phyloP scores from a whole-genome alignment of 2,797 vertebrate genomes.

The Muraenolepis orangiensis region DNA sequence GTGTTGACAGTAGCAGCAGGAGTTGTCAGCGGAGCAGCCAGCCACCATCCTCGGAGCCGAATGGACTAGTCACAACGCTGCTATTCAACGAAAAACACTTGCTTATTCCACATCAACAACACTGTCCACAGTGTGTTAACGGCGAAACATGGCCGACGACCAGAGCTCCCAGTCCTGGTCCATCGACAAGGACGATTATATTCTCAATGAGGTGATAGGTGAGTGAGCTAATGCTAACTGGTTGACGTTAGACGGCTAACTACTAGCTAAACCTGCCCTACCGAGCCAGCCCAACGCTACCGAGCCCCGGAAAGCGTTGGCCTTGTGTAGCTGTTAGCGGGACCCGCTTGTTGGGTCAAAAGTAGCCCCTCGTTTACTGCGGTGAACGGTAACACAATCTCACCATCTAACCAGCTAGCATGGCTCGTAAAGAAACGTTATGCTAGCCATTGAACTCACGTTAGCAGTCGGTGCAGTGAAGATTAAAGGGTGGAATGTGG shows the following conservation, averaged over 20 bases:
- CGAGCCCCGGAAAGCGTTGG: not conserved
- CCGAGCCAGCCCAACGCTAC: not conserved
- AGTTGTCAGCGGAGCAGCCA: slow-evolving; percentile 63
- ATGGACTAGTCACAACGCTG: slow-evolving; percentile 60
- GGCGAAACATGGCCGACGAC: slow-evolving; percentile 83
- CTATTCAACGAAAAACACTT: slow-evolving; percentile 23
- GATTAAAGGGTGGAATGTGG: slow-evolving; percentile 27
- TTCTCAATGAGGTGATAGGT: slow-evolving; percentile 96
- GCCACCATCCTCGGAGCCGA: slow-evolving; percentile 44
- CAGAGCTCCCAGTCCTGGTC: slow-evolving; percentile 86
- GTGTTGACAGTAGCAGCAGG: slow-evolving; percentile 70
- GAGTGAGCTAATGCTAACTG: slow-evolving; percentile 71
- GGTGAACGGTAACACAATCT: not conserved
- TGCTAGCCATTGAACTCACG: slow-evolving; percentile 41
- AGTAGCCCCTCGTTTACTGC: not conserved
- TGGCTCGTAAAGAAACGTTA: not conserved
- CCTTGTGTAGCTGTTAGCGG: not conserved
- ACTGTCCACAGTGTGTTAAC: slow-evolving; percentile 25
- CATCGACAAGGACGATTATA: slow-evolving; percentile 92
- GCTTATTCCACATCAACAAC: slow-evolving; percentile 20
- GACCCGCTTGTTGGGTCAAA: not conserved
- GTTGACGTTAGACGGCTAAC: slow-evolving; percentile 1
- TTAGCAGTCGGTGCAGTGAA: slow-evolving; percentile 32
- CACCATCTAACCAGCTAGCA: not conserved
- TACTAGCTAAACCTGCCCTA: not conserved